phyloP scores from a whole-genome alignment of 2,113 vertebrate genomes.

The Stictonetta naevosa region DNA sequence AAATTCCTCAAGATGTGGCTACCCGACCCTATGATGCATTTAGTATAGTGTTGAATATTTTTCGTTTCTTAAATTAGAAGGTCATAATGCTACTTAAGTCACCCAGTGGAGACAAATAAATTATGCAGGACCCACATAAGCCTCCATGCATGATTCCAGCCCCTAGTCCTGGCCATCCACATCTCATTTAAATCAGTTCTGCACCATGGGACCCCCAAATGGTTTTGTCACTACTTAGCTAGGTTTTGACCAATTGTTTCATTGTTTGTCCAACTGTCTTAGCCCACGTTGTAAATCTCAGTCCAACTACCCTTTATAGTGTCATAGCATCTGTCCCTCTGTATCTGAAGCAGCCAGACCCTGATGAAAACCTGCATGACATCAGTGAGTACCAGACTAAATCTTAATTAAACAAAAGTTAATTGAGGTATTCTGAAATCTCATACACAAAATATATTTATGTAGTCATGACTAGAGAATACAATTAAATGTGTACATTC shows the following conservation, averaged over 20 bases:
- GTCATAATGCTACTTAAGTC: not conserved
- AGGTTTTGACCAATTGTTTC: not conserved
- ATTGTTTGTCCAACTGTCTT: not conserved
- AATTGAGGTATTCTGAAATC: not conserved
- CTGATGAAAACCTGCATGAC: not conserved
- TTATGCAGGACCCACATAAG: not conserved
- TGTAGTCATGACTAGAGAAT: not conserved
- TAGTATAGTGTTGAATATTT: not conserved
- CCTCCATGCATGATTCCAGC: not conserved
- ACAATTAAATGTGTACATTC: not conserved
- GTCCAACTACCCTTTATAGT: not conserved
- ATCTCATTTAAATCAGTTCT: not conserved
- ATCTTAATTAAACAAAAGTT: not conserved
- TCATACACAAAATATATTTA: not conserved
- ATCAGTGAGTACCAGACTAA: not conserved
- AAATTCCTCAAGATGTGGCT: not conserved
- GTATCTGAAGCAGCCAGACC: not conserved
- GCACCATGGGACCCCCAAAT: not conserved
- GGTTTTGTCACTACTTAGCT: not conserved
- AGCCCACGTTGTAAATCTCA: not conserved
- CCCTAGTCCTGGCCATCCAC: not conserved
- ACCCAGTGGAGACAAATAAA: not conserved
- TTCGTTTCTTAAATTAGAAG: not conserved
- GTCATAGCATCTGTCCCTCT: not conserved
- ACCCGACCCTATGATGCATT: not conserved